Evolutionary conservation across 2,113 vertebrate species (phyloP), one percentile per base, ranked within the genome.

Genomic region (Pelodiscus sinensis): DNA sequence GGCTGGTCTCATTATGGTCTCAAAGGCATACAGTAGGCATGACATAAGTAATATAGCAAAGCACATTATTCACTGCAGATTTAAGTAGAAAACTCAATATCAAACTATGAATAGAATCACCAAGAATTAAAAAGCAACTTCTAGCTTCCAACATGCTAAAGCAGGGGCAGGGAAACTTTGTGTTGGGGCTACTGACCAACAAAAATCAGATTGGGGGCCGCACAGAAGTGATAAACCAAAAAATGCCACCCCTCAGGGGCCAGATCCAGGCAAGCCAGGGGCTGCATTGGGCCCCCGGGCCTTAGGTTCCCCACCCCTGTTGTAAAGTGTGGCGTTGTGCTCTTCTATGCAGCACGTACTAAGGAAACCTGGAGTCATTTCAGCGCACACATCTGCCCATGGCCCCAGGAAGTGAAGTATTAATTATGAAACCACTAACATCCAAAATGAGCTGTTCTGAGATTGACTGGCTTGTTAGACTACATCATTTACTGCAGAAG

Each of bases 401-500:
- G 79, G 79, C 31, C 51, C 50, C 31, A 55, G 14, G 54, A 80
- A 80, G 73, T 14, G 89, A 87, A 15, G 71, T 60, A 84, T 57
- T 24, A 55, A 31, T 35, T 50, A 87, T 38, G n/a, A 21, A 12
- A 89, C 52, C 81, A 92, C 82, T 35, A 86, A 79, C 60, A n/a
- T 51, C 81, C 75, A 89, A 55, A 88, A 86, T 79, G 55, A 94
- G 81, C 56, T 79, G 79, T 80, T 29, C 44, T 44, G 50, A 88
- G 89, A 89, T 89, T 78, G 85, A 0, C 81, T 91, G 71, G 35
- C 71, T 44, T 75, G 81, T 27, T 73, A 27, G 71, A 52, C 82
- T 91, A 81, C 62, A 71, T 82, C 14, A 91, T 86, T 94, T 94
- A 85, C 77, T 88, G 77, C 16, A 88, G 89, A 96, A 94, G 83